These are phyloP conservation scores for Perithous albicinctus DNA, from an alignment of 2,888 invertebrate genomes.

Conservation along the genomic window DNA sequence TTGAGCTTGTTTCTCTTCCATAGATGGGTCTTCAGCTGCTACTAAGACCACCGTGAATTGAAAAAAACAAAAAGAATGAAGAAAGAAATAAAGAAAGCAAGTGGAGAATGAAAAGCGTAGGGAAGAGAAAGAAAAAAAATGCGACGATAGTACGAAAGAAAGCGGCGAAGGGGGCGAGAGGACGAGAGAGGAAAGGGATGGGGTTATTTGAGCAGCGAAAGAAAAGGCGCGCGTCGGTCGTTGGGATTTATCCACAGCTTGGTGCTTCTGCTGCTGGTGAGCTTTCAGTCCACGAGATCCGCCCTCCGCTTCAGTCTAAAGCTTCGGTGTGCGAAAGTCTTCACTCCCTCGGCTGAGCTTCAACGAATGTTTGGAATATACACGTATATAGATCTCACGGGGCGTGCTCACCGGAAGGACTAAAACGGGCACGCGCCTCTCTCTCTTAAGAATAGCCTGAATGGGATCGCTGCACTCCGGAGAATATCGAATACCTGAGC, in stretches of 20 bases:
- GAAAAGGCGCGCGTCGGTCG: slow-evolving; percentile 41
- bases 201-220: slow-evolving; percentile 43
- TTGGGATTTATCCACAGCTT: slow-evolving; percentile 38
- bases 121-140: slow-evolving; percentile 16
- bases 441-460: slow-evolving; percentile 75
- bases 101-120: slow-evolving; percentile 35
- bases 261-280: slow-evolving; percentile 21
- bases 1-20: slow-evolving; percentile 20
- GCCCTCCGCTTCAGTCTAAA: slow-evolving; percentile 73
- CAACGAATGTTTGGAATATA: slow-evolving; percentile 77
- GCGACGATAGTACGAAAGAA: slow-evolving; percentile 19
- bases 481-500: slow-evolving; percentile 76
- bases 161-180: slow-evolving; percentile 6
- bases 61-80: slow-evolving; percentile 47
- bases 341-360: slow-evolving; percentile 59
- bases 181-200: slow-evolving; percentile 28
- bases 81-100: slow-evolving; percentile 48
- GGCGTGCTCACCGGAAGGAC: slow-evolving; percentile 43
- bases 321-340: slow-evolving; percentile 64
- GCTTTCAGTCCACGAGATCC: slow-evolving; percentile 48
- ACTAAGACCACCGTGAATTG: slow-evolving; percentile 25
- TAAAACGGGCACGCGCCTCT: slow-evolving; percentile 74
- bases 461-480: slow-evolving; percentile 72
- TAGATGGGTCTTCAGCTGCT: slow-evolving; percentile 7
- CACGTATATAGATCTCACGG: slow-evolving; percentile 58